Conservation (phyloP, 1,140 invertebrate species). For the Colletes latitarsis region DNA sequence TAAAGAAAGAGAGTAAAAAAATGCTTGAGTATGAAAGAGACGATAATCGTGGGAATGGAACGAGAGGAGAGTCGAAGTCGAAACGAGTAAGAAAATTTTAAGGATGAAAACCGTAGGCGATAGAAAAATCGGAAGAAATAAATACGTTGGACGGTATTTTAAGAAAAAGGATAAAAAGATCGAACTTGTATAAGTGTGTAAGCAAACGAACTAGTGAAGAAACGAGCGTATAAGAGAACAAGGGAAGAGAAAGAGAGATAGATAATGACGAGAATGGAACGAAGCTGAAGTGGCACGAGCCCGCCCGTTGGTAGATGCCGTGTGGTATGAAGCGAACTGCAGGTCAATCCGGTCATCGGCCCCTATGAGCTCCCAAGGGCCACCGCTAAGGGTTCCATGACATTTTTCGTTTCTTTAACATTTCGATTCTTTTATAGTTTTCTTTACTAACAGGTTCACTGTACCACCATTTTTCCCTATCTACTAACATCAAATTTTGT, state of each 20-base stretch:
- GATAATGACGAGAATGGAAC: conserved; percentile 43
- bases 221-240: conserved; percentile 33
- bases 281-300: conserved; percentile 68
- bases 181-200: conserved; percentile 11
- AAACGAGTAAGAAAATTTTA: background rate
- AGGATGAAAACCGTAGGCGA: background rate
- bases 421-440: background rate
- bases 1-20: background rate
- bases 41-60: background rate
- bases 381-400: conserved; percentile 37
- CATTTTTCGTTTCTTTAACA: conserved; percentile 6
- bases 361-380: conserved; percentile 63
- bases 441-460: background rate
- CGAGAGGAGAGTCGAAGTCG: background rate
- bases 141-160: background rate
- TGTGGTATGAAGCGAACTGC: conserved; percentile 63
- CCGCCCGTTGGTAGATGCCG: conserved; percentile 67
- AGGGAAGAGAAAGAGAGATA: conserved; percentile 12
- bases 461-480: no score
- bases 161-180: conserved; percentile 28
- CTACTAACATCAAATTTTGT: no score
- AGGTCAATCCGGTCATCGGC: conserved; percentile 79
- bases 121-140: background rate
- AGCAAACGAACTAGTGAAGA: conserved; percentile 35
- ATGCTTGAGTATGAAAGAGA: background rate